These are phyloP conservation scores for human (Homo sapiens) DNA, from an alignment of 2,113 vertebrate species.

Conservation along the genomic window GRCh38 chr4:24496001-24496500, in stretches of 20 bases:
- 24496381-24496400: too few species aligned
- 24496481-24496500: too few species aligned
- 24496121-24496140: too few species aligned
- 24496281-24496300: neutral
- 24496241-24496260: too few species aligned
- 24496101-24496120: neutral
- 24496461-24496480: too few species aligned
- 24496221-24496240: fast-evolving
- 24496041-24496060: neutral
- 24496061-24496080: neutral
- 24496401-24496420: too few species aligned
- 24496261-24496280: neutral
- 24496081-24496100: neutral
- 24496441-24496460: too few species aligned
- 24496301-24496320: neutral
- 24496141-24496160: neutral
- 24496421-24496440: too few species aligned
- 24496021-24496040: too few species aligned
- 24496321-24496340: neutral
- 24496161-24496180: neutral
- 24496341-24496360: neutral
- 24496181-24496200: neutral
- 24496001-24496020: neutral
- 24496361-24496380: too few species aligned
- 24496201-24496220: neutral